These are phyloP conservation scores for Caranx ignobilis DNA, from an alignment of 2,113 vertebrate genomes.

Conservation along the genomic window DNA sequence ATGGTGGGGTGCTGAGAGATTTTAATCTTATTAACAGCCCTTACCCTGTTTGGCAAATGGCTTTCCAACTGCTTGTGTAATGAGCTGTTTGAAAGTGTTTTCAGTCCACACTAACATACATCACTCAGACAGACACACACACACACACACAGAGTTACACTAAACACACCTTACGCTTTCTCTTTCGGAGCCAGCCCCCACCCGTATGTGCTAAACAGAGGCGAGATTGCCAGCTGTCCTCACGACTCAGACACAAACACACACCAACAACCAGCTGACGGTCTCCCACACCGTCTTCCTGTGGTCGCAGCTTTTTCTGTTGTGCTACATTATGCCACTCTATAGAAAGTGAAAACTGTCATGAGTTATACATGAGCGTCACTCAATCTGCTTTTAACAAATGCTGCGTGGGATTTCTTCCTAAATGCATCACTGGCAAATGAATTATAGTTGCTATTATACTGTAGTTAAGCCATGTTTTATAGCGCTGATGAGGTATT, in stretches of 20 bases:
- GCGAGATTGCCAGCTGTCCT: constrained; percentile 62
- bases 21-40: constrained; percentile 83
- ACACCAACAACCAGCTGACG: constrained; percentile 32
- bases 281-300: not conserved
- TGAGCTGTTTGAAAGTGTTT: constrained; percentile 79
- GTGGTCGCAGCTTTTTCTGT: not conserved
- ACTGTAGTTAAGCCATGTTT: constrained; percentile 45
- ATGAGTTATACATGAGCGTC: constrained; percentile 30
- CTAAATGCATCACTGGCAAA: constrained; percentile 31
- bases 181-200: constrained; percentile 24
- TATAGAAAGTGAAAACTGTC: not conserved
- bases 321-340: constrained; percentile 31
- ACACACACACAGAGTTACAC: constrained; percentile 9
- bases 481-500: constrained; percentile 40
- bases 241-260: constrained; percentile 6
- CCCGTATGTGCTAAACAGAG: constrained; percentile 34
- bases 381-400: constrained; percentile 33
- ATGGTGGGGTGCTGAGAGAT: constrained; percentile 70
- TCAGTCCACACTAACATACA: constrained; percentile 56
- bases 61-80: constrained; percentile 81
- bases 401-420: constrained; percentile 26
- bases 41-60: constrained; percentile 76
- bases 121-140: constrained; percentile 47
- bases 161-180: constrained; percentile 20
- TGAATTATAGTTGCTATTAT: constrained; percentile 61